These are phyloP conservation scores for Neoascia interrupta DNA, from an alignment of 2,888 invertebrate species.

Conservation along the genomic window DNA sequence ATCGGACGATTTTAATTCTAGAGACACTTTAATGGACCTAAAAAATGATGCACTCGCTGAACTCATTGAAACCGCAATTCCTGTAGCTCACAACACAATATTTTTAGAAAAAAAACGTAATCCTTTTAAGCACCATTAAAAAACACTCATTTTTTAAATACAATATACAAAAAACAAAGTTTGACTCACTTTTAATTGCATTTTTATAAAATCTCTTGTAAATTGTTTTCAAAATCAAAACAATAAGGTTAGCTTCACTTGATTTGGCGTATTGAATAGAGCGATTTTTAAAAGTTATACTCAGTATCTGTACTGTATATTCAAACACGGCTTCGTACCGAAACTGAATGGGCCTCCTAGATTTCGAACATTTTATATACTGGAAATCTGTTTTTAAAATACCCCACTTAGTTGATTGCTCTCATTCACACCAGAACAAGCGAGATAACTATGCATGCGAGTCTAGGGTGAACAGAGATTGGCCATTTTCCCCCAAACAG, in stretches of 20 bases:
- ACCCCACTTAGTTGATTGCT: conserved; percentile 23
- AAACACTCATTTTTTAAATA: background rate
- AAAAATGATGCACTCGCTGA: too few relatives aligned
- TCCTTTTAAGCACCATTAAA: background rate
- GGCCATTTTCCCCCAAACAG: conserved; percentile 19
- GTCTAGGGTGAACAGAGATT: conserved; percentile 1
- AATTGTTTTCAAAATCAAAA: background rate
- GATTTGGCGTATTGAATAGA: background rate
- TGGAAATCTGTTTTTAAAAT: conserved; percentile 18
- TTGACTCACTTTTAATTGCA: conserved; percentile 60
- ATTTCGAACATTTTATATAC: conserved; percentile 56
- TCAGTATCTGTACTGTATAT: conserved; percentile 30
- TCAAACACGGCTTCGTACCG: conserved; percentile 50
- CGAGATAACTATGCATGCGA: conserved; percentile 30
- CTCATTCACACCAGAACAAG: conserved; percentile 41
- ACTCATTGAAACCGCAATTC: too few relatives aligned
- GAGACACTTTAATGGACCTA: too few relatives aligned
- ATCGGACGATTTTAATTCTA: too few relatives aligned
- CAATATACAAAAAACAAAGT: background rate
- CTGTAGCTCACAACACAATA: too few relatives aligned
- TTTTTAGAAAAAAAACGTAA: too few relatives aligned
- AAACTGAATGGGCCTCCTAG: conserved; percentile 56
- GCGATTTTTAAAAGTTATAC: background rate
- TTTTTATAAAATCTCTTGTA: conserved; percentile 12
- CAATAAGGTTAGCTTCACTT: background rate